Conservation (phyloP, 2,113 vertebrate genomes). For the Nettapus auritus region DNA sequence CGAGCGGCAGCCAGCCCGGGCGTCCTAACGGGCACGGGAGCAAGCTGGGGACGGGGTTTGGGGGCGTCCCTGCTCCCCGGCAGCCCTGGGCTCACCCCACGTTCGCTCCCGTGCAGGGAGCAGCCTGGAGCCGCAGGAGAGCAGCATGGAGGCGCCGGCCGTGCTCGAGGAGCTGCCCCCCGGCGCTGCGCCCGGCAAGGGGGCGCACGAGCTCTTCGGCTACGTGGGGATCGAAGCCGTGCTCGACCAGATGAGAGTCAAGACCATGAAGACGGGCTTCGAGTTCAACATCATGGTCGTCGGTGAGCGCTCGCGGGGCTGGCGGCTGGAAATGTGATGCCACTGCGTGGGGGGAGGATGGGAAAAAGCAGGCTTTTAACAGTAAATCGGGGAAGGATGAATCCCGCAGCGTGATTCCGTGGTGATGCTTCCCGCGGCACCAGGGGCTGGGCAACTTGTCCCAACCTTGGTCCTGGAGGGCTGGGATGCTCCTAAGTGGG, state of each 20-base stretch:
- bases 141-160: constrained; percentile 47
- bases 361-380: rapidly evolving
- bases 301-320: constrained; percentile 75
- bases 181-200: not conserved
- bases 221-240: constrained; percentile 94
- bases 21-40: not conserved
- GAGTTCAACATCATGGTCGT: constrained; percentile 99
- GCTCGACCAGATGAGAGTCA: constrained; percentile 93
- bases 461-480: not conserved
- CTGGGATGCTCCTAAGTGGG: not conserved
- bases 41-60: not conserved
- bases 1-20: not conserved
- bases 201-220: constrained; percentile 80
- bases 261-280: constrained; percentile 94
- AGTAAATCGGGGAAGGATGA: not conserved
- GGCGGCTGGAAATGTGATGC: not conserved
- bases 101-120: constrained; percentile 7
- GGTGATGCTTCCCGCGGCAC: not conserved
- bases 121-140: constrained; percentile 14
- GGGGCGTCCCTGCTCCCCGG: not conserved
- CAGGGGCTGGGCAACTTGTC: not conserved
- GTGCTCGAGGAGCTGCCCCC: constrained; percentile 15
- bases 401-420: not conserved
- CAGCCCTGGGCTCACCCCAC: not conserved
- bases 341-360: not conserved